These are phyloP conservation scores for Nymphalis polychloros DNA, from an alignment of 2,888 invertebrate species.

Conservation along the genomic window DNA sequence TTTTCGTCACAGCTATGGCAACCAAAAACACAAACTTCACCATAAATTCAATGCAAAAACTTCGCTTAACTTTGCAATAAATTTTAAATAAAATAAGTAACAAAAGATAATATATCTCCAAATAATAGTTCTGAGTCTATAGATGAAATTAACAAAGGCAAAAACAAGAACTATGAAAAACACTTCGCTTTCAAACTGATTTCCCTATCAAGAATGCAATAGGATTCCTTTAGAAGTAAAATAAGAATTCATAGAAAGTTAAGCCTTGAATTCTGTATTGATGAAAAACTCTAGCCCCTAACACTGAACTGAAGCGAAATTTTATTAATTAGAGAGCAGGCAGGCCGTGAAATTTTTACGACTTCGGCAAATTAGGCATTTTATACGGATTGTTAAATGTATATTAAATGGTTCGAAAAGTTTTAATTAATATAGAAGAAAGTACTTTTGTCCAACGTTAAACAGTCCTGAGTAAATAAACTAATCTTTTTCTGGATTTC, in stretches of 20 bases:
- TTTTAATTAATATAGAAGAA: too few species aligned
- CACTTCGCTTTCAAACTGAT: conserved; percentile 9
- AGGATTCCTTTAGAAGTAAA: conserved; percentile 19
- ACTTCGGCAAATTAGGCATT: not conserved
- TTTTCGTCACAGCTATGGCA: too few species aligned
- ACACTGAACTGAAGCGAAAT: not conserved
- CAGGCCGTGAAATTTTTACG: conserved; percentile 1
- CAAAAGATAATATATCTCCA: too few species aligned
- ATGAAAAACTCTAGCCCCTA: conserved; percentile 4
- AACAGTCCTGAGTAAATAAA: too few species aligned
- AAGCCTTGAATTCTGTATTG: not conserved
- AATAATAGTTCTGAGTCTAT: too few species aligned
- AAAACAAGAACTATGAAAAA: conserved; percentile 6
- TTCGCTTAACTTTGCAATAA: too few species aligned
- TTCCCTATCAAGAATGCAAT: conserved; percentile 14
- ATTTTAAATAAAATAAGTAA: too few species aligned
- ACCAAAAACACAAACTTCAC: too few species aligned
- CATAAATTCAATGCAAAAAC: too few species aligned
- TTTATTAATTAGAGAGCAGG: not conserved
- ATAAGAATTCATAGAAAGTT: conserved; percentile 9
- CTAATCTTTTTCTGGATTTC: too few species aligned
- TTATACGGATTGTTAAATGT: not conserved
- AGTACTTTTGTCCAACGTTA: too few species aligned
- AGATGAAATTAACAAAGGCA: not conserved
- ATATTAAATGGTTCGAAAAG: too few species aligned